A percentile compares a stretch with the other conserved stretches of the same genome.
These are phyloP conservation scores for Mesorhabditis spiculigera DNA, from an alignment of 2,888 invertebrate species.

Conservation along the genomic window DNA sequence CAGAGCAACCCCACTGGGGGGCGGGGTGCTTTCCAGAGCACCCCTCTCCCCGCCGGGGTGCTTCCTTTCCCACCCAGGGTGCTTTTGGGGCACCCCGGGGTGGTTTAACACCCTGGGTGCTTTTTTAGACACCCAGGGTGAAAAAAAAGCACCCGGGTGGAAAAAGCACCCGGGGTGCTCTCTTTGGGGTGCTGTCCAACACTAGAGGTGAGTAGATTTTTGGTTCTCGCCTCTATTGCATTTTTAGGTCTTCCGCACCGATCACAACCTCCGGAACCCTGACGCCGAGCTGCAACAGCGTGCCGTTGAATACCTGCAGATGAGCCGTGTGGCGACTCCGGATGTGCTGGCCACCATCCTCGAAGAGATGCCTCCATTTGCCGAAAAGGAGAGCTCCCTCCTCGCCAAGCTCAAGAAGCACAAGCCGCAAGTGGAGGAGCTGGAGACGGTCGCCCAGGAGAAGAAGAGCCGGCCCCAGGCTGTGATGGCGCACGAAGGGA, in stretches of 20 bases:
- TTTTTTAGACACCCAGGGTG: too few species aligned
- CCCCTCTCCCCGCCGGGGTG: too few species aligned
- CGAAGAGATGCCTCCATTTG: conserved; percentile 99
- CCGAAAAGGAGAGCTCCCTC: conserved; percentile 87
- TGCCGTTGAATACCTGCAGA: conserved; percentile 92
- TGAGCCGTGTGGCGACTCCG: conserved; percentile 89
- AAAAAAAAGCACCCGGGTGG: too few species aligned
- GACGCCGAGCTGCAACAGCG: conserved; percentile 97
- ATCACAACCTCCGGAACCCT: conserved; percentile 91
- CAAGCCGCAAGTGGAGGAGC: conserved; percentile 86
- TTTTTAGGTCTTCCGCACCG: conserved; percentile 64
- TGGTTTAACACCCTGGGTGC: too few species aligned
- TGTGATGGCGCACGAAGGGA: conserved; percentile 18
- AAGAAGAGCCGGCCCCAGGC: conserved; percentile 51
- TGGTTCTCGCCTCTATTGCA: background rate
- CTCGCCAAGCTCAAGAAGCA: conserved; percentile 96
- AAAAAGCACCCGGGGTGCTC: too few species aligned
- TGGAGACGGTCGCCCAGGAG: conserved; percentile 54
- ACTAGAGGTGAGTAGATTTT: too few species aligned
- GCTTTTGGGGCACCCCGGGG: too few species aligned
- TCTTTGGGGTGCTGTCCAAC: too few species aligned
- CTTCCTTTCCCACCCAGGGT: too few species aligned
- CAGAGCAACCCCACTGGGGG: too few species aligned
- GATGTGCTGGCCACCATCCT: conserved; percentile 78
- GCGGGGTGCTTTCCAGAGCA: too few species aligned